Percentiles rank a stretch among this genome's conserved stretches.
These are phyloP conservation scores for Trachelus iudaicus DNA, from an alignment of 2,888 invertebrate genomes.

Conservation along the genomic window DNA sequence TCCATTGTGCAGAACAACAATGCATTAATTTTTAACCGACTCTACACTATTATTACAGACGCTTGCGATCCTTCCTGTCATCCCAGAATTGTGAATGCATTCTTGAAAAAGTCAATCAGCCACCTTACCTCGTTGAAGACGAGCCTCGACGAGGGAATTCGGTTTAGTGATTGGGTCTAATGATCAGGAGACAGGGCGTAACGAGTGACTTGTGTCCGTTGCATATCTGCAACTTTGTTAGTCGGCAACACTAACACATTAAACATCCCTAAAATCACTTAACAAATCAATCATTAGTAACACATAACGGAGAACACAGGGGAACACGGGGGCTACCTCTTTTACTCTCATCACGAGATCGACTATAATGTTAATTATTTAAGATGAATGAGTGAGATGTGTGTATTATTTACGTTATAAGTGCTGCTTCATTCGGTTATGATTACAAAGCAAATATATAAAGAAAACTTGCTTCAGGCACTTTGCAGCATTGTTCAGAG, in stretches of 20 bases:
- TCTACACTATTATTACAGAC: no score
- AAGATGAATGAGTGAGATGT: not conserved
- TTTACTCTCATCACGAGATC: not conserved
- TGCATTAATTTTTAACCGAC: no score
- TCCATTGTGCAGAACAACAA: no score
- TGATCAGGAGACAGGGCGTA: constrained; percentile 55
- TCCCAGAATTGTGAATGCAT: no score
- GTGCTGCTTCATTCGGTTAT: constrained; percentile 14
- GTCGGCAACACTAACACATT: constrained; percentile 64
- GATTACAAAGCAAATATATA: constrained; percentile 16
- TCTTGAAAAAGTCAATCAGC: no score
- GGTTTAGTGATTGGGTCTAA: not conserved
- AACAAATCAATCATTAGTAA: constrained; percentile 60
- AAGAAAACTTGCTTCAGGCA: constrained; percentile 18
- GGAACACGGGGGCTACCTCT: not conserved
- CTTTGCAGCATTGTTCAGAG: constrained; percentile 9
- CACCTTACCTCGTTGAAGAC: no score
- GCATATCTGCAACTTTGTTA: constrained; percentile 62
- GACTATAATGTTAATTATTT: not conserved
- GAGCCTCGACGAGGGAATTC: not conserved
- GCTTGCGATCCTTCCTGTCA: no score
- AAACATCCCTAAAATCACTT: constrained; percentile 63
- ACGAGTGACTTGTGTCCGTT: constrained; percentile 62
- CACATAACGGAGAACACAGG: constrained; percentile 44
- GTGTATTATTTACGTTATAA: constrained; percentile 8